Evolutionary conservation across 2,113 vertebrate genomes (phyloP).

Genomic region (Gopherus flavomarginatus): DNA sequence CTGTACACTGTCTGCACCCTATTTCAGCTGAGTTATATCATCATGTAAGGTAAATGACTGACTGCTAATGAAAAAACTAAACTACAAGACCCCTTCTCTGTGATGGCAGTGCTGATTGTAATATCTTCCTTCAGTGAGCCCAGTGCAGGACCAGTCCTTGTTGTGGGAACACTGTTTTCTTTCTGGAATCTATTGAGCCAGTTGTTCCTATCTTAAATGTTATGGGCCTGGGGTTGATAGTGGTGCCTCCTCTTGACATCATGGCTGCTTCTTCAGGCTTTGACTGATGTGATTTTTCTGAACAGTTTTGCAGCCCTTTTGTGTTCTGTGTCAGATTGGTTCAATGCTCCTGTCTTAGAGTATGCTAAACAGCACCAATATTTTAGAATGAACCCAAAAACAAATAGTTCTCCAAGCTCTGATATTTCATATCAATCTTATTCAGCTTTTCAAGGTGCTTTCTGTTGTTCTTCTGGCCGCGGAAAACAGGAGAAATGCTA

Average conservation of each 20-base stretch:
- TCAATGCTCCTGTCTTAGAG: background rate
- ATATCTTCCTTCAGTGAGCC: background rate
- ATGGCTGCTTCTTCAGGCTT: background rate
- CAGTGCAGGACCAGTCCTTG: background rate
- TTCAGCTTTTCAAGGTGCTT: constrained; percentile 49
- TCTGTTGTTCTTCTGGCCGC: constrained; percentile 56
- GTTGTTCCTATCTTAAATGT: background rate
- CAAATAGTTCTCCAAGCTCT: constrained; percentile 2
- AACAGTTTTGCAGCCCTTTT: background rate
- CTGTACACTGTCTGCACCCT: background rate
- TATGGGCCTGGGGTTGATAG: background rate
- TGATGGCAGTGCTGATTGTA: background rate
- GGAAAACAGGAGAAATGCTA: constrained; percentile 52
- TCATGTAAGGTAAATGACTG: background rate
- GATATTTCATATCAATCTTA: constrained; percentile 29
- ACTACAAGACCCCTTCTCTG: background rate
- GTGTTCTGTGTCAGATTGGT: background rate
- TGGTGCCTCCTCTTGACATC: background rate
- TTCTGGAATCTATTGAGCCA: background rate
- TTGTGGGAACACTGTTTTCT: background rate
- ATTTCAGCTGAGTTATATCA: background rate
- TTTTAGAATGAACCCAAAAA: constrained; percentile 18
- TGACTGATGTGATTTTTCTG: background rate
- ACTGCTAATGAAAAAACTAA: background rate
- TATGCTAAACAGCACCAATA: background rate